Percentiles rank a stretch among this genome's conserved stretches.
These are phyloP conservation scores for Eueremaeus valkanovi DNA, from an alignment of 2,888 invertebrate genomes.

Conservation along the genomic window DNA sequence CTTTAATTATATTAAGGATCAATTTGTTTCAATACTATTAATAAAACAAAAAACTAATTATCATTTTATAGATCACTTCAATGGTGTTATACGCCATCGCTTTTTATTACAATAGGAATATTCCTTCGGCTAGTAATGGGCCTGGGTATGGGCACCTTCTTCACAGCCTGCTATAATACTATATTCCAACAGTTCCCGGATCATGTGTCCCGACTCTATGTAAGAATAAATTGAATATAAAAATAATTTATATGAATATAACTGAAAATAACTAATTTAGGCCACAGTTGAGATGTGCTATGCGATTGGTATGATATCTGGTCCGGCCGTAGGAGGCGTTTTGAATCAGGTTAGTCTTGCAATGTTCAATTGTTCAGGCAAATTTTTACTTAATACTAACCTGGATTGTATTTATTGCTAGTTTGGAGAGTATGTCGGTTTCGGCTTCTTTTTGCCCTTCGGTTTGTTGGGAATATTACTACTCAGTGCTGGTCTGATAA, in stretches of 20 bases:
- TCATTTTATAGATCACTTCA: not conserved
- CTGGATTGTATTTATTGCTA: not conserved
- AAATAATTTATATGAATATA: not conserved
- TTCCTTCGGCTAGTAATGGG: not conserved
- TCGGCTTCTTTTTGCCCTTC: no score
- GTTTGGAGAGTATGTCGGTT: no score
- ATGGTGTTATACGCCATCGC: not conserved
- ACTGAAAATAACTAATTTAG: not conserved
- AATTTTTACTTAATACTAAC: not conserved
- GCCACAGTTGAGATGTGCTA: constrained; percentile 8
- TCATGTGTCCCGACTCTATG: not conserved
- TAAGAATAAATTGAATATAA: not conserved
- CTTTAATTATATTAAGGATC: not conserved
- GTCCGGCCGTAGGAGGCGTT: not conserved
- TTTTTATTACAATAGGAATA: not conserved
- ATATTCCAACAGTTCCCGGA: not conserved
- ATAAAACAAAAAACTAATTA: not conserved
- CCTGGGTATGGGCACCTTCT: not conserved
- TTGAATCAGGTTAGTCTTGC: not conserved
- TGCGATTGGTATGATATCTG: not conserved
- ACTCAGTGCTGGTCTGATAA: no score
- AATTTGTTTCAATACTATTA: not conserved
- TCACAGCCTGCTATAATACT: not conserved
- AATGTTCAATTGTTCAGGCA: not conserved
- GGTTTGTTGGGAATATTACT: no score